Evolutionary conservation across 53 echinoderm and acorn worm genomes (phyloP), one percentile per base, ranked within the genome.

Genomic region (Astropecten irregularis): DNA sequence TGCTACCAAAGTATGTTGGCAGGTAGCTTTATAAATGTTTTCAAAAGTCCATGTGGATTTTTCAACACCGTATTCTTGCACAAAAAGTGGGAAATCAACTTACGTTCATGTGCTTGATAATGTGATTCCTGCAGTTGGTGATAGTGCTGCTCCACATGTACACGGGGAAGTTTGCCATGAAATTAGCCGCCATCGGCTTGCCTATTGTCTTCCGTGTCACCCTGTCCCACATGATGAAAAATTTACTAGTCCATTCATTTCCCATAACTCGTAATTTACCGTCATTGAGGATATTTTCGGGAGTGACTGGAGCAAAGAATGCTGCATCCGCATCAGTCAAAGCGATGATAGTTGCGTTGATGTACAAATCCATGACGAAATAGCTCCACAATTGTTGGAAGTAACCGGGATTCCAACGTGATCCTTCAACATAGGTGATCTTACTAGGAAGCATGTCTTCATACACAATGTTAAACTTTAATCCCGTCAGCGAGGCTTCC

Each of bases 331-430:
- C 11, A 16, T 64, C 64, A 14, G 0, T 64, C 34, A 0, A 4
- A 33, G 34, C 64, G 10, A 64, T 37, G 34, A 64, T 36, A 4
- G 34, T 5, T 2, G 64, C 37, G 35, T 36, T n/a, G 64, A 37
- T 36, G 64, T 27, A 64, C 35, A 64, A 9, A 36, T 64, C 64
- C 64, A 64, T 33, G 35, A 64, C 8, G 64, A 34, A 64, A 64
- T 18, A 33, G 4, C 37, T 64, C 64, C 64, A 64, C 64, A 64
- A 15, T n/a, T 64, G 64, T 11, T 36, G 34, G 9, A 5, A 2
- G 19, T 64, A 64, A 5, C 64, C 64, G 22, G 27, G 58, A 7
- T 11, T 18, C 20, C 15, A 18, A 44, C 44, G 44, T 13, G 44
- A 44, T 44, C 13, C 13, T 13, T 9, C 7, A 9, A 44, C 44